Base-by-base conservation (phyloP, 1,140 invertebrate species). In the Brachionus sp. region DNA sequence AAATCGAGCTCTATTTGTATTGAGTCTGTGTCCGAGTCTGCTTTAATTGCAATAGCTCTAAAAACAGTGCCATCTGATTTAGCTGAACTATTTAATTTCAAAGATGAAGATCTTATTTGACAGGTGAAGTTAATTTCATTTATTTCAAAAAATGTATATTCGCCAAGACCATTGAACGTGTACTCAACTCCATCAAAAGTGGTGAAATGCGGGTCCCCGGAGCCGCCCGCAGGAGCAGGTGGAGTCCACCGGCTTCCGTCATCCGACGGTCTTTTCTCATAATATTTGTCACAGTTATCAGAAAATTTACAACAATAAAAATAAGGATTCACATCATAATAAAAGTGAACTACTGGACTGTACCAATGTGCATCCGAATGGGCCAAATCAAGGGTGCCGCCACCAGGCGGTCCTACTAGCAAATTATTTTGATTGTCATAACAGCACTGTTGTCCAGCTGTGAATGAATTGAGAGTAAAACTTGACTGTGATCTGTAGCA, bases 91-190 rank as follows among this genome's bases (percentile, higher is more conserved):
- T n/a, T 39, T 2, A 19, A 33, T 35, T 29, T 46, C 5, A 68
- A 75, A 35, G 44, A 19, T 7, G 46, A 73, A 12, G 83, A 80
- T 19, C 85, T 62, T 19, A 83, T 80, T 83, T 85, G 85, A n/a
- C 84, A 23, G 19, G 66, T 75, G 53, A 85, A 80, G 12, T 42
- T 82, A 23, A 53, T 46, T 29, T 64, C 37, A 13, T 39, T 46
- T 13, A 84, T 39, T 23, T 29, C 46, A 57, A 78, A 78, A 39
- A 84, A 66, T 6, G 66, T 83, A 35, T 83, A 86, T 62, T 86
- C 85, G 12, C 85, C 85, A 46, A 62, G 82, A 37, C 85, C 85
- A 82, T 86, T 86, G 23, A 86, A 86, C 44, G 85, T 86, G 62
- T 85, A 86, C 1, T 29, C 25, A 5, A 84, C 64, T 25, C 84